Conservation (phyloP, 2,797 vertebrate genomes). For the Molossus alvarezi region DNA sequence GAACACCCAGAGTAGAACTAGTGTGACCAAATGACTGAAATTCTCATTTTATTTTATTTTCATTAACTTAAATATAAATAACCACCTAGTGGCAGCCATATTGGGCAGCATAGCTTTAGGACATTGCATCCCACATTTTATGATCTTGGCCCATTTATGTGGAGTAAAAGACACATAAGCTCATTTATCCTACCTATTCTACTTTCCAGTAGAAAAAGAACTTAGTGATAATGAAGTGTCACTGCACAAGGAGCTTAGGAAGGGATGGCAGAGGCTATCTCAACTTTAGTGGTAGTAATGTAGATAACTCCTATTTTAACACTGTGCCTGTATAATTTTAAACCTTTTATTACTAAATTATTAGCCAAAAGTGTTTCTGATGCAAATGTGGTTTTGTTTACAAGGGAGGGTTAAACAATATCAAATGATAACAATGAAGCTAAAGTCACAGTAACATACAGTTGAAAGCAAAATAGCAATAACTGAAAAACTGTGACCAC, state of each 20-base stretch:
- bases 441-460: background rate
- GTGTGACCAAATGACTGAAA: background rate
- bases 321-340: background rate
- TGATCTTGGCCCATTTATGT: constrained; percentile 27
- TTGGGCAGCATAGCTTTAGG: background rate
- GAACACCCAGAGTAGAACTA: background rate
- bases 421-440: constrained; percentile 10
- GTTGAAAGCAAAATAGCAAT: constrained; percentile 45
- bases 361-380: constrained; percentile 19
- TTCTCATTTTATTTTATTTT: constrained; percentile 36
- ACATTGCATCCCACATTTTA: background rate
- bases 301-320: constrained; percentile 8
- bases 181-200: background rate
- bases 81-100: background rate
- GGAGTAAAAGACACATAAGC: background rate
- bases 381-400: constrained; percentile 43
- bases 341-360: constrained; percentile 5
- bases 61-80: constrained; percentile 53
- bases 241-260: background rate
- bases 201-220: background rate
- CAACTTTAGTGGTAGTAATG: background rate
- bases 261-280: background rate
- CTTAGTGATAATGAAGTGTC: background rate
- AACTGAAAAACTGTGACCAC: constrained; percentile 1
- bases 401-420: constrained; percentile 13